phyloP scores from a whole-genome alignment of 2,888 invertebrate species.

The Orthosia cruda region DNA sequence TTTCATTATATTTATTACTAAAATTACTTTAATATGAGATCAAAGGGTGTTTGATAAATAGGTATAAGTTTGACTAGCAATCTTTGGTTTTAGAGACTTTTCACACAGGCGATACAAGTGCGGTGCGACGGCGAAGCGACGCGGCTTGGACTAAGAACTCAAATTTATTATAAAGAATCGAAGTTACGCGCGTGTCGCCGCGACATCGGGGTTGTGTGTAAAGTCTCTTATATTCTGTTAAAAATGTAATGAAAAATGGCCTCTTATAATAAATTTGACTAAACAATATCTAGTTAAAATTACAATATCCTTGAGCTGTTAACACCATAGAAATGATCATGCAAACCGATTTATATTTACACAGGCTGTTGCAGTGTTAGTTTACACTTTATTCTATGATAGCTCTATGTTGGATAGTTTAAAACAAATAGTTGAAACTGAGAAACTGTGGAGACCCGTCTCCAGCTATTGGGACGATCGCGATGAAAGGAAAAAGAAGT shows the following conservation, averaged over 20 bases:
- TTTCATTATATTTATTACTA: conserved; percentile 69
- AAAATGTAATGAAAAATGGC: conserved; percentile 74
- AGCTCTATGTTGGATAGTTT: conserved; percentile 64
- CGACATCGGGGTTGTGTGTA: conserved; percentile 31
- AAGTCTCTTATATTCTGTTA: conserved; percentile 57
- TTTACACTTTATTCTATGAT: conserved; percentile 69
- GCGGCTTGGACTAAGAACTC: conserved; percentile 2
- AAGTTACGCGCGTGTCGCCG: conserved; percentile 2
- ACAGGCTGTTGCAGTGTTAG: conserved; percentile 74
- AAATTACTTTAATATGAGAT: conserved; percentile 77
- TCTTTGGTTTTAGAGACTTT: conserved; percentile 51
- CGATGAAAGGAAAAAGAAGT: too few relatives aligned
- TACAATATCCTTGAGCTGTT: conserved; percentile 89
- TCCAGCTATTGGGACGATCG: too few relatives aligned
- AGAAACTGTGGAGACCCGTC: too few relatives aligned
- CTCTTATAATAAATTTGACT: conserved; percentile 81
- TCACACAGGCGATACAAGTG: conserved; percentile 29
- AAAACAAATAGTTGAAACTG: not conserved
- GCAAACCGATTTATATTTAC: conserved; percentile 87
- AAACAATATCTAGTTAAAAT: conserved; percentile 82
- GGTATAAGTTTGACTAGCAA: conserved; percentile 65
- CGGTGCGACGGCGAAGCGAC: not conserved
- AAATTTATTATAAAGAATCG: not conserved
- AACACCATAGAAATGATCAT: conserved; percentile 86
- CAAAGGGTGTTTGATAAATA: conserved; percentile 66